Percentiles rank a stretch among this genome's conserved stretches.
These are phyloP conservation scores for Nemapogon koenigi DNA, from an alignment of 2,888 invertebrate genomes.

Conservation along the genomic window DNA sequence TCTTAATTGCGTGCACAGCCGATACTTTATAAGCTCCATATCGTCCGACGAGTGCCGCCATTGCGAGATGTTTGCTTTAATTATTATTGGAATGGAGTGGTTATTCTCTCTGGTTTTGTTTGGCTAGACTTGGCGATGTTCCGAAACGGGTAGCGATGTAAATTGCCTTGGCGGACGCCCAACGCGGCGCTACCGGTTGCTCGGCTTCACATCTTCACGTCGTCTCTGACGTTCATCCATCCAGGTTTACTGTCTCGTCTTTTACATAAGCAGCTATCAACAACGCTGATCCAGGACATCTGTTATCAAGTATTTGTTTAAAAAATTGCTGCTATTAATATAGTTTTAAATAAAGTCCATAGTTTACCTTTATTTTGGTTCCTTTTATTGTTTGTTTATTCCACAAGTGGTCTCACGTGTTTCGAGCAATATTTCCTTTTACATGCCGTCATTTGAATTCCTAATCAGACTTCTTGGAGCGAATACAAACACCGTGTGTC, in stretches of 20 bases:
- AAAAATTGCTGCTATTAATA: too few relatives aligned
- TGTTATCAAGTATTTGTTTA: too few relatives aligned
- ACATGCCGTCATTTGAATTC: slow-evolving; percentile 54
- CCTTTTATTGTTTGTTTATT: too few relatives aligned
- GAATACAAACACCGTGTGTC: slow-evolving; percentile 42
- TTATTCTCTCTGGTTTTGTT: slow-evolving; percentile 65
- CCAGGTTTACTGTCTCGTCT: too few relatives aligned
- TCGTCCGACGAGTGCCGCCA: slow-evolving; percentile 53
- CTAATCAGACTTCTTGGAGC: slow-evolving; percentile 48
- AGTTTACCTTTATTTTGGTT: too few relatives aligned
- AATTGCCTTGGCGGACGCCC: slow-evolving; percentile 64
- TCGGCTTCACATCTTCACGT: slow-evolving; percentile 14
- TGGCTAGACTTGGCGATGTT: slow-evolving; percentile 66
- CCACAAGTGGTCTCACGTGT: too few relatives aligned
- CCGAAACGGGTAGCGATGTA: slow-evolving; percentile 65
- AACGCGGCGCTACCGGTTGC: slow-evolving; percentile 53
- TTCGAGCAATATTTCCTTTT: slow-evolving; percentile 55
- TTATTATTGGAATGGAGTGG: slow-evolving; percentile 65
- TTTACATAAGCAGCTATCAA: too few relatives aligned
- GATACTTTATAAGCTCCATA: slow-evolving; percentile 64
- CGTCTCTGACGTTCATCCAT: too few relatives aligned
- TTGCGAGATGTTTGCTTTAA: slow-evolving; percentile 63
- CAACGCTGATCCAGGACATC: too few relatives aligned
- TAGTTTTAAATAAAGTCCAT: too few relatives aligned
- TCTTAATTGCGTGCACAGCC: slow-evolving; percentile 59